Evolutionary conservation across 2,113 vertebrate species (phyloP), one percentile per base, ranked within the genome.

Genomic region (Ictalurus furcatus): DNA sequence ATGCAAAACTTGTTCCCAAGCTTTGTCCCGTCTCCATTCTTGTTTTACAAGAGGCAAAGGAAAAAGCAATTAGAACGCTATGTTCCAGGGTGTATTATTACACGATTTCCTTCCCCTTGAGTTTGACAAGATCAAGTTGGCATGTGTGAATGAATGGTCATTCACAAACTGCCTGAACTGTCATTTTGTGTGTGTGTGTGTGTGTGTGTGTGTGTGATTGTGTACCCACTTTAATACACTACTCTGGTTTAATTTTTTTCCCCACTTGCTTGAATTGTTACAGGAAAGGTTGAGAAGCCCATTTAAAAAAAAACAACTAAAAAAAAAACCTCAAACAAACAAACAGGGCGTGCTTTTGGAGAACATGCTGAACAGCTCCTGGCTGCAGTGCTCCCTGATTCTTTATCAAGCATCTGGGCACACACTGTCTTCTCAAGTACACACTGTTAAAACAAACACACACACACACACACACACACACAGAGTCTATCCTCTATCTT

Each of bases 381-480:
- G 88, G 89, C 85, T 91, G 88, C 67, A 30, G 11, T 73, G 12
- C 54, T 86, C 78, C 30, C 30, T 65, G 48, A 85, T 88, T 88
- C 78, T 94, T 95, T 94, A 94, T 94, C 93, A 89, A 90, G 78
- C 83, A 16, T 52, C 28, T 89, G 92, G 91, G 95, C 92, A 95
- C 61, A 54, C 54, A 92, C 92, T 93, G 85, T 93, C 69, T 89
- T 81, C 79, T 63, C 37, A 67, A 90, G 94, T 89, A 93, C 92
- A 92, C 54, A 30, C 40, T 92, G 91, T 92, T 74, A 87, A 56
- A 93, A 92, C 92, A 92, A 91, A 87, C 87, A 34, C 88, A 13
- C 34, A 37, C 13, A 73, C 69, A 37, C 67, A 28, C 63, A 65
- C 63, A 67, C 7, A 14, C n/a, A 69, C 65, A 73, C 30, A 73